phyloP scores from a whole-genome alignment of 2,797 vertebrate species.

The Tauraco hartlaubi region DNA sequence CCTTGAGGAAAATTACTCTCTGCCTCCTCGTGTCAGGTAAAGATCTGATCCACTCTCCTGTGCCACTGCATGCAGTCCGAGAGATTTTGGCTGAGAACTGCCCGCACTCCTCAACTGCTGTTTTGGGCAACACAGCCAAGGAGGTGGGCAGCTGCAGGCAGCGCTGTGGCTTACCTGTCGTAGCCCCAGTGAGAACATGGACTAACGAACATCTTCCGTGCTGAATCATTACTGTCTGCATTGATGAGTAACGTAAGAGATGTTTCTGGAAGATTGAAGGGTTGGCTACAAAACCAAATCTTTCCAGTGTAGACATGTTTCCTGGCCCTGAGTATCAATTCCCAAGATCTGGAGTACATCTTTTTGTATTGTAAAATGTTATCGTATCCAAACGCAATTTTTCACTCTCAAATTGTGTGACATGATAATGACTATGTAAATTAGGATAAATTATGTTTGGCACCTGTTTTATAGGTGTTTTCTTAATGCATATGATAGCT shows the following conservation, averaged over 20 bases:
- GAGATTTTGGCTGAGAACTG: background rate
- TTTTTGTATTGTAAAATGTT: background rate
- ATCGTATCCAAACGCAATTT: background rate
- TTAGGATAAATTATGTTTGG: background rate
- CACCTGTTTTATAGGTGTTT: background rate
- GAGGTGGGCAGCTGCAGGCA: background rate
- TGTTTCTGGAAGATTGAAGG: background rate
- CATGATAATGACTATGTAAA: background rate
- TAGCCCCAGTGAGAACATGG: background rate
- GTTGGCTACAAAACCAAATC: background rate
- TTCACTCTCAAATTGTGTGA: background rate
- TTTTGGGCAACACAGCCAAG: background rate
- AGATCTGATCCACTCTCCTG: background rate
- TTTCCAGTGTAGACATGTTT: background rate
- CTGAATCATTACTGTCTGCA: background rate
- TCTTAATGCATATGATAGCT: background rate
- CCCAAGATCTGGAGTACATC: background rate
- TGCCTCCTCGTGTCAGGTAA: accelerated
- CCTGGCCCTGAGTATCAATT: background rate
- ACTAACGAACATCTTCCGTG: accelerated
- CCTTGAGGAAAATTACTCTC: background rate
- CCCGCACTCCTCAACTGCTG: accelerated
- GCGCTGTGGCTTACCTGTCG: accelerated
- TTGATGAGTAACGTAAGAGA: accelerated
- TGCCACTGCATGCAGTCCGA: accelerated